A percentile compares a stretch with the other conserved stretches of the same genome.
Evolutionary conservation across 2,888 invertebrate genomes (phyloP).

Genomic region (Gerris lacustris): DNA sequence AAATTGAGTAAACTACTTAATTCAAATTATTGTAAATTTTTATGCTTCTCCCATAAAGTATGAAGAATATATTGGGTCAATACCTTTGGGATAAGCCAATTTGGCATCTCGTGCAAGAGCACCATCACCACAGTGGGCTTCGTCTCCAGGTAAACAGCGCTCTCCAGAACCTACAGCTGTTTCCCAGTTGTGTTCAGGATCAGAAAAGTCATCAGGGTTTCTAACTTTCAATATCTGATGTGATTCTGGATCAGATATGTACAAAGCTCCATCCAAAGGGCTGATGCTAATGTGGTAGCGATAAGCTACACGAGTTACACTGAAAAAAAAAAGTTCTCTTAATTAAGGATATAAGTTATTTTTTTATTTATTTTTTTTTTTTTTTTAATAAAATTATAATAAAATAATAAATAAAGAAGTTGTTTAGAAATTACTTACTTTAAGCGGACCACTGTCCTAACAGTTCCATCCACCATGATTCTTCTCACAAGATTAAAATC

Average conservation of each 20-base stretch:
- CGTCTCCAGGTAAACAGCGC: constrained; percentile 82
- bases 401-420: neutral
- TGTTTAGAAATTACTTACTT: constrained; percentile 48
- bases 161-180: constrained; percentile 84
- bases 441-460: constrained; percentile 62
- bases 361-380: too few species aligned
- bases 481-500: constrained; percentile 89
- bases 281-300: constrained; percentile 93
- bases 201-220: constrained; percentile 65
- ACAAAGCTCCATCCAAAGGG: constrained; percentile 83
- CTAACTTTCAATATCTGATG: constrained; percentile 84
- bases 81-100: constrained; percentile 86
- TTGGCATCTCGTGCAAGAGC: constrained; percentile 85
- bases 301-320: constrained; percentile 86
- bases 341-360: constrained; percentile 31
- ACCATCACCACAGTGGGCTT: constrained; percentile 92
- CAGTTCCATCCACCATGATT: constrained; percentile 72
- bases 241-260: constrained; percentile 91
- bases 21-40: too few species aligned
- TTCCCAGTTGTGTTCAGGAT: constrained; percentile 88
- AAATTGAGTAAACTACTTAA: too few species aligned
- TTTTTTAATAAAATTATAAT: too few species aligned
- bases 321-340: constrained; percentile 41
- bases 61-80: neutral
- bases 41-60: too few species aligned